phyloP scores from a whole-genome alignment of 2,797 vertebrate genomes.

The Gallinago stenura region DNA sequence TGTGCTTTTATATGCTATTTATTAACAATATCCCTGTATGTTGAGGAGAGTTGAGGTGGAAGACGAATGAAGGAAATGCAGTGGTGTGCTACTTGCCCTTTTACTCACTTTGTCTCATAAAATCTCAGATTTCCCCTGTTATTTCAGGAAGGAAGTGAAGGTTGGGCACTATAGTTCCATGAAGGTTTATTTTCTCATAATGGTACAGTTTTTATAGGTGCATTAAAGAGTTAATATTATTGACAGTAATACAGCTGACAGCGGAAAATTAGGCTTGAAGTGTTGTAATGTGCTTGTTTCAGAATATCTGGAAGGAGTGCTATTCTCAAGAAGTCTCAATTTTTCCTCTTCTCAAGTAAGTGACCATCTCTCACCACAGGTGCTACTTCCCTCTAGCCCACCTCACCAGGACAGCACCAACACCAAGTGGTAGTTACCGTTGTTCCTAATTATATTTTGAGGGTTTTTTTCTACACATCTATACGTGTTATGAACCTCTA shows the following conservation, averaged over 20 bases:
- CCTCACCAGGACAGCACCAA: background rate
- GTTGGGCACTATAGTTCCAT: background rate
- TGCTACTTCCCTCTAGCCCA: background rate
- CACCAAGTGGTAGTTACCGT: background rate
- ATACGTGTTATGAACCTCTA: background rate
- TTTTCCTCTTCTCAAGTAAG: background rate
- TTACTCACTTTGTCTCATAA: background rate
- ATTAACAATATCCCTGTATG: background rate
- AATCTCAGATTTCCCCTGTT: background rate
- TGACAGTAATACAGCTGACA: background rate
- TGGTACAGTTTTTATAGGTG: background rate
- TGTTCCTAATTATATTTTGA: background rate
- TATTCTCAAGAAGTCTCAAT: background rate
- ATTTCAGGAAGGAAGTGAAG: background rate
- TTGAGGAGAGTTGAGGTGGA: background rate
- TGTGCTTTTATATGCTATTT: background rate
- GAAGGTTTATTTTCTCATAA: background rate
- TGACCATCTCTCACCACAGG: background rate
- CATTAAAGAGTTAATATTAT: constrained; percentile 3
- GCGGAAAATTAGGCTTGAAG: constrained; percentile 7
- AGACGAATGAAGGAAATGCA: background rate
- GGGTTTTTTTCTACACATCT: background rate
- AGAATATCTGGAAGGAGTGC: background rate
- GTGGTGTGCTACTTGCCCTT: background rate
- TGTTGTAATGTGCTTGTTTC: background rate